Evolutionary conservation across 2,113 vertebrate genomes (phyloP), one percentile per base, ranked within the genome.

Genomic region (Lophius piscatorius): DNA sequence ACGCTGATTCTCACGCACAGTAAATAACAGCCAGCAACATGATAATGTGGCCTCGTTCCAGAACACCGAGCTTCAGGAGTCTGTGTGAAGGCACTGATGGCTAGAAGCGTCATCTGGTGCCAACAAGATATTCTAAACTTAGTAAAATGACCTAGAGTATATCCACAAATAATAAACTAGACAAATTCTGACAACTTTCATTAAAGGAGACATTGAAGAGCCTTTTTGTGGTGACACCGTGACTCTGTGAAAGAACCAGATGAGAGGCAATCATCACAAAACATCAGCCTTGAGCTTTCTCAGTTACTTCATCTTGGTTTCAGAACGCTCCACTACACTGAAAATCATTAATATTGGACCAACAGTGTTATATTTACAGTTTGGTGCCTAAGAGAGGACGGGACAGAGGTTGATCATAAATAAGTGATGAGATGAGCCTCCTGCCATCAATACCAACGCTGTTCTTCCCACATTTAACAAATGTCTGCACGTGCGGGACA

Each of bases 291-390:
- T 16, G 14, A 21, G 17, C 28, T 62, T 51, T 59, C 35, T 52
- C 26, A 39, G 12, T 54, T 16, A n/a, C 51, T 24, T 22, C 9
- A 28, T 38, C n/a, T 3, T 12, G 34, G 29, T 39, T 42, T 36
- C 31, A 54, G 39, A 52, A 35, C 31, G 69, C 28, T 48, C 49
- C 17, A 9, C n/a, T 21, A 9, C 18, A 61, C 20, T 20, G 49
- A 18, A 52, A 38, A 44, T 39, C 33, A 67, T 84, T 41, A 79
- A 78, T 79, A 76, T 78, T 78, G 67, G 50, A 82, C 65, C 21
- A 56, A 48, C 45, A 49, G 50, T 9, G 55, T 61, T 60, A 74
- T 74, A 81, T 82, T 82, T 81, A 84, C 69, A 56, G 56, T 23
- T 17, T 24, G 57, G 59, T 70, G 56, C 61, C 45, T 45, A 20